These are phyloP conservation scores for Clangula hyemalis DNA, from an alignment of 2,797 vertebrate species.

Conservation along the genomic window DNA sequence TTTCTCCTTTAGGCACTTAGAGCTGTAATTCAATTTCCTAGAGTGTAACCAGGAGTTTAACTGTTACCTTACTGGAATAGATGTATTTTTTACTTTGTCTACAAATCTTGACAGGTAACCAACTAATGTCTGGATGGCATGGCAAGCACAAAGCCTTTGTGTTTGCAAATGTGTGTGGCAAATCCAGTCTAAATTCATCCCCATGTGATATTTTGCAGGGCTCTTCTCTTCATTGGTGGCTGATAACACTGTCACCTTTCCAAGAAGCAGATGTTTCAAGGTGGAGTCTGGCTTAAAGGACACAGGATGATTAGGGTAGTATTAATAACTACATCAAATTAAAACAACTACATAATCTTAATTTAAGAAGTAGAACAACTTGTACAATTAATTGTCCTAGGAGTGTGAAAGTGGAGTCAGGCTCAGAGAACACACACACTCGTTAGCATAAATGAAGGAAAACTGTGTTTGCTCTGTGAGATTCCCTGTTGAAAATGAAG, in stretches of 20 bases:
- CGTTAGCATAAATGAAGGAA: not conserved
- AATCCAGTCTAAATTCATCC: not conserved
- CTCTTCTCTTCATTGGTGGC: not conserved
- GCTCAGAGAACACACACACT: not conserved
- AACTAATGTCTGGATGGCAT: rapidly evolving
- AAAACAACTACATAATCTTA: not conserved
- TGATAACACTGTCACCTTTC: not conserved
- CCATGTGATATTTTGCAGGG: not conserved
- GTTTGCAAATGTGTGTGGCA: not conserved
- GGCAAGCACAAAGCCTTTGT: not conserved
- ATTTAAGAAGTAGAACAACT: not conserved
- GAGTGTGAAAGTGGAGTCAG: not conserved
- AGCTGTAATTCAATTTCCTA: not conserved
- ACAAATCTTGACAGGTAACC: not conserved
- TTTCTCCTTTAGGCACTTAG: not conserved
- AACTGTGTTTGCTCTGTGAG: not conserved
- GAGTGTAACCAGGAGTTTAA: not conserved
- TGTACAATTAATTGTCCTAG: not conserved
- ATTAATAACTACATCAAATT: not conserved
- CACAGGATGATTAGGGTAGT: not conserved
- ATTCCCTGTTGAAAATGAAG: not conserved
- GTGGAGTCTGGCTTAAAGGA: not conserved
- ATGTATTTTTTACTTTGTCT: not conserved
- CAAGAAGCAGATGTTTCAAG: not conserved
- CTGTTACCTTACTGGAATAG: not conserved